phyloP scores from a whole-genome alignment of 2,888 invertebrate genomes.

The Acleris literana region DNA sequence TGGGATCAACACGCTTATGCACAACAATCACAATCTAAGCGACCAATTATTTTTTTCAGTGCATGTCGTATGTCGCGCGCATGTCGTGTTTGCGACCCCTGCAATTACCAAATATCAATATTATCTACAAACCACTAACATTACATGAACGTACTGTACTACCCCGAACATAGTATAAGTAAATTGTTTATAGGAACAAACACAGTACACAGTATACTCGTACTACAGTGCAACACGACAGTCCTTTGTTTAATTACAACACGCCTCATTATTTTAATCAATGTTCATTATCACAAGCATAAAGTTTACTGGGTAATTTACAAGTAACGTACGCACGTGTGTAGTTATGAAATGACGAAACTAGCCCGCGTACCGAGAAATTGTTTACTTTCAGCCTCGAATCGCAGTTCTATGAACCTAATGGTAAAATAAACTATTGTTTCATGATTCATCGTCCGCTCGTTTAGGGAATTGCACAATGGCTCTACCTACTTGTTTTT shows the following conservation, averaged over 20 bases:
- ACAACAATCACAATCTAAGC: too few relatives aligned
- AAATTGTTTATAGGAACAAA: too few relatives aligned
- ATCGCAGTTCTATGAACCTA: conserved; percentile 59
- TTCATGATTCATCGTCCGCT: conserved; percentile 46
- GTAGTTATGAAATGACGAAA: conserved; percentile 38
- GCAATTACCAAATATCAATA: too few relatives aligned
- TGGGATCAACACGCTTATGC: too few relatives aligned
- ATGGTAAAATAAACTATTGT: conserved; percentile 58
- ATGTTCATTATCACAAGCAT: conserved; percentile 28
- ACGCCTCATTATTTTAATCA: conserved; percentile 31
- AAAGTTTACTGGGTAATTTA: conserved; percentile 33
- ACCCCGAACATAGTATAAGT: too few relatives aligned
- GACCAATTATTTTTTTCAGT: too few relatives aligned
- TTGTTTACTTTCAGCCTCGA: conserved; percentile 64
- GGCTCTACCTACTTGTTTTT: conserved; percentile 28
- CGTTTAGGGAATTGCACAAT: conserved; percentile 43
- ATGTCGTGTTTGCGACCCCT: too few relatives aligned
- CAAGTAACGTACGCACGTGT: conserved; percentile 15
- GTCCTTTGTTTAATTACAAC: conserved; percentile 25
- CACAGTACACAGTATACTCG: too few relatives aligned
- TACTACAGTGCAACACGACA: not conserved
- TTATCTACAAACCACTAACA: too few relatives aligned
- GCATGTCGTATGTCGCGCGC: too few relatives aligned
- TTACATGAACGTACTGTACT: too few relatives aligned
- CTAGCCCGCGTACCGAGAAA: conserved; percentile 54